Evolutionary conservation across 2,113 vertebrate genomes (phyloP), one percentile per base, ranked within the genome.

Genomic region (Syngnathoides biaculeatus): DNA sequence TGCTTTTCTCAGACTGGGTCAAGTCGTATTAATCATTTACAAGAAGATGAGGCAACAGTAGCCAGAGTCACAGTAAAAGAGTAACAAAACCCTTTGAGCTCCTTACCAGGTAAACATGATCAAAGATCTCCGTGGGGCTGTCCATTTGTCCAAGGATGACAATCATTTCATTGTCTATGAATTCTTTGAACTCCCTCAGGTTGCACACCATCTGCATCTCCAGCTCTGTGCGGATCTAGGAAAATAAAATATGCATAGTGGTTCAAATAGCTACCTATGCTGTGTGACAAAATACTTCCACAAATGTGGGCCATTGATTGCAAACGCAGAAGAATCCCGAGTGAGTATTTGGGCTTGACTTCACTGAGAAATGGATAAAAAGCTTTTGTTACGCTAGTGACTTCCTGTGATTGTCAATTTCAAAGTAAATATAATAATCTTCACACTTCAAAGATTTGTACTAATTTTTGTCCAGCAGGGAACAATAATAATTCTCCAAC

Each of bases 151-250:
- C 96, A 56, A 99, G 92, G 87, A 99, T 99, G 79, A 97, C 91
- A 5, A 99, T 97, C 96, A 99, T 99, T 81, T 99, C 96, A 8
- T 98, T 99, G 84, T 98, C 97, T 50, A 99, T 99, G 89, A 96
- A 99, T 78, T 98, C 96, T 65, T 98, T 98, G 80, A 97, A 98
- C 88, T 98, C 95, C 61, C 95, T 86, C 82, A 99, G 89, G 90
- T 98, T 98, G 63, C 97, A 98, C 24, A 92, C 95, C 97, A 99
- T 99, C 82, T 98, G 97, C 93, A 97, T 98, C 89, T 99, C 97
- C 88, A 99, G 91, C 81, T 99, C 96, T 0, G 95, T 98, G 57
- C 97, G 94, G 68, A 99, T 99, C 97, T 99, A 87, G 59, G 53
- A 66, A 64, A 55, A 63, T 39, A 17, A 65, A 50, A 22, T 45